Conservation (phyloP, 2,797 vertebrate species). For the Anableps anableps region DNA sequence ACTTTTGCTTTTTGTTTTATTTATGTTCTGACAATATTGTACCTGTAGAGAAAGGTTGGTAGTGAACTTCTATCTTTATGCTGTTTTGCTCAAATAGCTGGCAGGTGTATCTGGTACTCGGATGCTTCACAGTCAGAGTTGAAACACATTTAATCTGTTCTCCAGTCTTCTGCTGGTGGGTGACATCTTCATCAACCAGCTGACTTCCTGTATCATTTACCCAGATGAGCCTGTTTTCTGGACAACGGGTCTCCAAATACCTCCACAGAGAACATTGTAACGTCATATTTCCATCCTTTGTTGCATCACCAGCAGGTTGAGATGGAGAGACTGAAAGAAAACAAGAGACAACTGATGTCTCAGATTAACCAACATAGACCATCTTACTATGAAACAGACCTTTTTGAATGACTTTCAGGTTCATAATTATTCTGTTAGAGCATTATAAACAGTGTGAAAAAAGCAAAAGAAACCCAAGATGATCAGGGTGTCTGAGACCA, state of each 20-base stretch:
- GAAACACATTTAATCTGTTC: not conserved
- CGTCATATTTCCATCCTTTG: not conserved
- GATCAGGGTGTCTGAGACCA: no score
- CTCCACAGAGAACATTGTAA: conserved; percentile 19
- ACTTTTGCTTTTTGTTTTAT: not conserved
- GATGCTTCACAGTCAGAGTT: conserved; percentile 12
- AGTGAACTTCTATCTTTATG: not conserved
- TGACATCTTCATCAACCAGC: not conserved
- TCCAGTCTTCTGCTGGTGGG: not conserved
- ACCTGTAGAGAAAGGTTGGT: conserved; percentile 13
- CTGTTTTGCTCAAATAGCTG: not conserved
- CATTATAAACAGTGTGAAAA: not conserved
- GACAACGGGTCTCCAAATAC: accelerated
- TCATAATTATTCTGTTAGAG: not conserved
- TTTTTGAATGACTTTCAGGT: not conserved
- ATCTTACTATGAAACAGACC: not conserved
- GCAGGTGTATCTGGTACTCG: conserved; percentile 35
- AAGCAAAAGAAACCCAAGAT: no score
- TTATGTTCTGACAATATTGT: not conserved
- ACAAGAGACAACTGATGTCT: not conserved
- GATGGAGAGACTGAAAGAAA: conserved; percentile 31
- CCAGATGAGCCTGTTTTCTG: not conserved
- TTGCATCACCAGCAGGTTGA: not conserved
- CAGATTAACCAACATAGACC: not conserved
- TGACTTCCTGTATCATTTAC: not conserved